These are phyloP conservation scores for Lophius americanus DNA, from an alignment of 2,797 vertebrate species.

Conservation along the genomic window DNA sequence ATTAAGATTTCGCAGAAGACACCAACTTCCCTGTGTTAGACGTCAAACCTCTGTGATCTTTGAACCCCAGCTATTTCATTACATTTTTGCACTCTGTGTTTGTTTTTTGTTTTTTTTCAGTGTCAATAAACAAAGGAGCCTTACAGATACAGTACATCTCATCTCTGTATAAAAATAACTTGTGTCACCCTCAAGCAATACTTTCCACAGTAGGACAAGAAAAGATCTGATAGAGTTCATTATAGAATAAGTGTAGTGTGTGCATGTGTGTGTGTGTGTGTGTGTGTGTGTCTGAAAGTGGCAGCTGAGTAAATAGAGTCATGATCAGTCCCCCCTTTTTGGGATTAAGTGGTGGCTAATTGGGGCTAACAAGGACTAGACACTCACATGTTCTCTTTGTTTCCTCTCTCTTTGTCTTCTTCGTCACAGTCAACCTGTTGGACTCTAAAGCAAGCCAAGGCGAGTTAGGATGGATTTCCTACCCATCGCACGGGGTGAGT, in stretches of 20 bases:
- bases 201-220: conserved; percentile 34
- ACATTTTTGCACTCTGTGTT: too few relatives aligned
- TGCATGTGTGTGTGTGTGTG: conserved; percentile 29
- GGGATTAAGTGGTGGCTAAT: conserved; percentile 71
- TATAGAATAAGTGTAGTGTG: conserved; percentile 19
- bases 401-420: conserved; percentile 76
- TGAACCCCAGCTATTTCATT: too few relatives aligned
- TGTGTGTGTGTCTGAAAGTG: conserved; percentile 41
- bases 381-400: conserved; percentile 76
- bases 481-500: conserved; percentile 97
- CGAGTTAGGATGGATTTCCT: conserved; percentile 98
- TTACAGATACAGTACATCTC: too few relatives aligned
- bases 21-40: too few relatives aligned
- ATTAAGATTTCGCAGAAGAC: too few relatives aligned
- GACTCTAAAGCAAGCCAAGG: conserved; percentile 99
- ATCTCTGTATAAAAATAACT: too few relatives aligned
- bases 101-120: too few relatives aligned
- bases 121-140: too few relatives aligned
- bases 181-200: conserved; percentile 18
- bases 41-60: too few relatives aligned
- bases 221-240: conserved; percentile 13
- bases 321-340: conserved; percentile 62
- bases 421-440: conserved; percentile 94
- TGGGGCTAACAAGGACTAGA: conserved; percentile 78
- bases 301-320: conserved; percentile 84